Evolutionary conservation across 2,888 invertebrate species (phyloP).

Genomic region (Peribatodes rhomboidaria): DNA sequence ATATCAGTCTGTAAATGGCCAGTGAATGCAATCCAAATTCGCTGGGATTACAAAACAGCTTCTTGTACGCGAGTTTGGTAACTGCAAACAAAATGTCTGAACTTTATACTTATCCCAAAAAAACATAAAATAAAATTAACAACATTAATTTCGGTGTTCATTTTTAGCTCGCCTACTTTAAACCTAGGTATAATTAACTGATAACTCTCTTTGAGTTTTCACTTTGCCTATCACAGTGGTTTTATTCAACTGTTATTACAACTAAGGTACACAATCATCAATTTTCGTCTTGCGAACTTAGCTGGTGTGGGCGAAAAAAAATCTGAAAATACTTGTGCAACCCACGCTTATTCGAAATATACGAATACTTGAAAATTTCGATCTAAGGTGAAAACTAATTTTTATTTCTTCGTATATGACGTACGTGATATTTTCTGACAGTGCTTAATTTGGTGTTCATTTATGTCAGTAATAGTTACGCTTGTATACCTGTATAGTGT

Average conservation of each 20-base stretch:
- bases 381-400: neutral
- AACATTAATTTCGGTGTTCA: neutral
- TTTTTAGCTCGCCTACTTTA: neutral
- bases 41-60: slow-evolving; percentile 87
- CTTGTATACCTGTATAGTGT: no score
- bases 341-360: slow-evolving; percentile 17
- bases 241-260: neutral
- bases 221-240: neutral
- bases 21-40: slow-evolving; percentile 85
- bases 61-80: slow-evolving; percentile 77
- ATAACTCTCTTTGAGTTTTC: neutral
- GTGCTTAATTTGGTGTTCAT: neutral
- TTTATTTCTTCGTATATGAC: neutral
- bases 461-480: no score
- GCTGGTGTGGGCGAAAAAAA: slow-evolving; percentile 12
- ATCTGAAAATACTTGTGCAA: slow-evolving; percentile 17
- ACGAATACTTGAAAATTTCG: neutral
- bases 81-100: slow-evolving; percentile 62
- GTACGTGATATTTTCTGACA: neutral
- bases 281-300: neutral
- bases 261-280: slow-evolving; percentile 5
- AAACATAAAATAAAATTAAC: no score
- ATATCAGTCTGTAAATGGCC: slow-evolving; percentile 85
- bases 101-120: neutral
- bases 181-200: neutral